Evolutionary conservation across 2,113 vertebrate species (phyloP).

Genomic region (Cyphomyrus discorhynchus): DNA sequence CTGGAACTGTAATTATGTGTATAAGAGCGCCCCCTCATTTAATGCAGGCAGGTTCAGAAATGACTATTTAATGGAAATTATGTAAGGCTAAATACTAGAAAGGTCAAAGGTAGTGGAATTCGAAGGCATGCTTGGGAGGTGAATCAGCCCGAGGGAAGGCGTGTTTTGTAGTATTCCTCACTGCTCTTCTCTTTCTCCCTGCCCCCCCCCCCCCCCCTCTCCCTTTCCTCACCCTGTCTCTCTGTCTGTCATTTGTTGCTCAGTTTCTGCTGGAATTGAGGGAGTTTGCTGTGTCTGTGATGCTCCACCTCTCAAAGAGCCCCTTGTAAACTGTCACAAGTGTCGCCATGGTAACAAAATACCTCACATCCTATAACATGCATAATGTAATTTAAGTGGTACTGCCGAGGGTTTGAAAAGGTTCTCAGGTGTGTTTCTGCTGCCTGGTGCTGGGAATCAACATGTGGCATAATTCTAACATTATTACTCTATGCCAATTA

Average conservation of each 20-base stretch:
- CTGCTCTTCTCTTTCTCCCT: background rate
- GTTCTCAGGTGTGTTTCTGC: background rate
- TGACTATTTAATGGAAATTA: slow-evolving; percentile 6
- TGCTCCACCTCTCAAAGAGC: slow-evolving; percentile 70
- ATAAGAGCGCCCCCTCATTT: background rate
- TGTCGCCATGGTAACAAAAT: slow-evolving; percentile 76
- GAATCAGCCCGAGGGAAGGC: slow-evolving; percentile 54
- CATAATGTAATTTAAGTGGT: slow-evolving; percentile 11
- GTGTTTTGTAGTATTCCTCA: slow-evolving; percentile 38
- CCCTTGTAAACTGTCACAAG: slow-evolving; percentile 81
- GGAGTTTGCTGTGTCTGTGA: slow-evolving; percentile 81
- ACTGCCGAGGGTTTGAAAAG: slow-evolving; percentile 4
- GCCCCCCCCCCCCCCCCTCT: no score
- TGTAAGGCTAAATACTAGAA: slow-evolving; percentile 7
- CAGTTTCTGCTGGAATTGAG: slow-evolving; percentile 68
- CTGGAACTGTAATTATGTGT: background rate
- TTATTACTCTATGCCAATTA: background rate
- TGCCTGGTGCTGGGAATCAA: background rate
- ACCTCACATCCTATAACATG: slow-evolving; percentile 20
- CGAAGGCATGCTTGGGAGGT: slow-evolving; percentile 44
- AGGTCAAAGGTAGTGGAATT: slow-evolving; percentile 18
- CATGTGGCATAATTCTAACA: background rate
- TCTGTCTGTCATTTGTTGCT: slow-evolving; percentile 14
- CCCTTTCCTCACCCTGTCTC: background rate
- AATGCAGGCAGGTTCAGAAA: background rate